These are phyloP conservation scores for Channallabes apus DNA, from an alignment of 2,797 vertebrate species.

Conservation along the genomic window DNA sequence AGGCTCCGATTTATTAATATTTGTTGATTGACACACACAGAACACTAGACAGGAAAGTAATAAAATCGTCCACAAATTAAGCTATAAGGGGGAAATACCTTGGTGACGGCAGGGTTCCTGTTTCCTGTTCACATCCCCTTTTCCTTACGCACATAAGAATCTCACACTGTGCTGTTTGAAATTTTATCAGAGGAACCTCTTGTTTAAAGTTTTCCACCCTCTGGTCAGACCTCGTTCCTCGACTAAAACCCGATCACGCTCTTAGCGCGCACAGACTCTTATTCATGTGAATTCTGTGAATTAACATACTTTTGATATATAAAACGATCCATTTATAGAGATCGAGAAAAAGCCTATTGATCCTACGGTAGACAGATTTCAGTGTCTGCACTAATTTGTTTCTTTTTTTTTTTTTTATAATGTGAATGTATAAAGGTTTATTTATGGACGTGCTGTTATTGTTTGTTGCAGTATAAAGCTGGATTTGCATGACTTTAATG, in stretches of 20 bases:
- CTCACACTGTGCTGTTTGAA: not conserved
- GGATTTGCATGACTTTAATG: conserved; percentile 54
- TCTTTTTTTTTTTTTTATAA: conserved; percentile 19
- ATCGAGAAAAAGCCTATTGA: conserved; percentile 10
- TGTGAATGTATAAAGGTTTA: conserved; percentile 22
- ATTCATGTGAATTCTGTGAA: conserved; percentile 52
- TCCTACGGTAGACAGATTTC: not conserved
- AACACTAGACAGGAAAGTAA: too few relatives aligned
- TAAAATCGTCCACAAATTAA: too few relatives aligned
- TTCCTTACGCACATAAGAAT: not conserved
- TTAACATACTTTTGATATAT: conserved; percentile 41
- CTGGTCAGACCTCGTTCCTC: not conserved
- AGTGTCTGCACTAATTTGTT: not conserved
- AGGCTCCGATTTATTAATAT: not conserved
- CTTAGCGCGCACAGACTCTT: conserved; percentile 13
- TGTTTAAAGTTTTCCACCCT: not conserved
- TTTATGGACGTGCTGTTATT: conserved; percentile 50
- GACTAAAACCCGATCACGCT: not conserved
- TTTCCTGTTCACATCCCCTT: not conserved
- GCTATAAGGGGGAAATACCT: too few relatives aligned
- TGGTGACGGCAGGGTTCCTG: not conserved
- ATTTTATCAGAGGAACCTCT: not conserved
- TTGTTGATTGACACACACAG: not conserved
- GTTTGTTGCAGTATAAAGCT: conserved; percentile 43
- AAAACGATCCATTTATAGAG: conserved; percentile 42